Percentiles rank a stretch among this genome's conserved stretches.
These are phyloP conservation scores for Aphelenchoides fujianensis DNA, from an alignment of 1,140 invertebrate species.

Conservation along the genomic window DNA sequence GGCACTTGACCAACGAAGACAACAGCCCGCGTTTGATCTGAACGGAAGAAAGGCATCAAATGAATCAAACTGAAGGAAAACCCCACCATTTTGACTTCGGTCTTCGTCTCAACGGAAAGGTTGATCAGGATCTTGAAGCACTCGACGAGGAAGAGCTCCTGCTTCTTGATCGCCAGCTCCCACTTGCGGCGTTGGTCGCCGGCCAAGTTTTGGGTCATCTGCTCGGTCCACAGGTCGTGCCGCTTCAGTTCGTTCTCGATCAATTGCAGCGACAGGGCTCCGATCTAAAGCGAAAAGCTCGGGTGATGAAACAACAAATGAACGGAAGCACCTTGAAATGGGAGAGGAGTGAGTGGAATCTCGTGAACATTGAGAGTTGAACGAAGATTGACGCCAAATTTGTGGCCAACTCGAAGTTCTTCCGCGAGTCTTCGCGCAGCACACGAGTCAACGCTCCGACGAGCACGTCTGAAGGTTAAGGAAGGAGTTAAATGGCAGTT, in stretches of 20 bases:
- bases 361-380: conserved; percentile 90
- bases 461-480: conserved; percentile 76
- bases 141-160: conserved; percentile 69
- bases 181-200: conserved; percentile 66
- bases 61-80: not conserved
- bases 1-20: conserved; percentile 77
- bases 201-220: conserved; percentile 66
- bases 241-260: conserved; percentile 87
- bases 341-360: conserved; percentile 86
- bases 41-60: too few relatives aligned
- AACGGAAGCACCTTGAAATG: conserved; percentile 74
- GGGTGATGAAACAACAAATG: conserved; percentile 19
- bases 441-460: conserved; percentile 89
- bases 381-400: conserved; percentile 96
- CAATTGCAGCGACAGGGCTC: conserved; percentile 90
- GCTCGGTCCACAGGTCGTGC: conserved; percentile 87
- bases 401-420: conserved; percentile 88
- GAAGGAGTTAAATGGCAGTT: not conserved
- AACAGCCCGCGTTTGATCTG: conserved; percentile 82
- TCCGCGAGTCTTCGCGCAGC: conserved; percentile 90
- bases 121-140: conserved; percentile 84
- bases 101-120: conserved; percentile 83
- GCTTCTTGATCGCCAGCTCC: conserved; percentile 78
- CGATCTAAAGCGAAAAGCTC: conserved; percentile 70
- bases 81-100: conserved; percentile 87